Evolutionary conservation across 1,140 invertebrate genomes (phyloP), one percentile per base, ranked within the genome.

Genomic region (Rhynchophorus ferrugineus): DNA sequence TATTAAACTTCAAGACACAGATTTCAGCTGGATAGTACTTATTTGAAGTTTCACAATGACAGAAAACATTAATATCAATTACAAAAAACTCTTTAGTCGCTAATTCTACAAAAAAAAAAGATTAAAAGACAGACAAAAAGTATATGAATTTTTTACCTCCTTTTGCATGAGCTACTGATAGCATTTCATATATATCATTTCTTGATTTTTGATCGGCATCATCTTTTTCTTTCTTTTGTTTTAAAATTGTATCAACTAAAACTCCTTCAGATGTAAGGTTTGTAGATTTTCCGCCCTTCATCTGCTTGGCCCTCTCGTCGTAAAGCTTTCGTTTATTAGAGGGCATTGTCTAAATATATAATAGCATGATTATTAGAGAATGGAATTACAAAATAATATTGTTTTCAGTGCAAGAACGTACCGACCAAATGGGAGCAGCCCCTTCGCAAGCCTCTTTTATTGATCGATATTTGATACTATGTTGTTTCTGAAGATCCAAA

Each of bases 61-160:
- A 71, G 22, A 70, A 74, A 29, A 60, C 68, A 37, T 76, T 75
- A 3, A 69, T 57, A 38, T 76, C 73, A 24, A 76, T 68, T 0
- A 75, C 59, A 18, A 65, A 68, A 46, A 72, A 73, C 18, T 59
- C 53, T 6, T 65, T n/a, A 2, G 63, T 38, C 1, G 52, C 7
- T 6, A 73, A 16, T 7, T 8, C 63, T 65, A 35, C 14, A 62
- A 63, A 38, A 11, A 43, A n/a, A 45, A 46, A 35, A 13, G 7
- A 7, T 29, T 43, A 8, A 43, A 43, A n/a, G n/a, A n/a, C n/a
- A n/a, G n/a, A n/a, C n/a, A n/a, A n/a, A n/a, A n/a, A n/a, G n/a
- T n/a, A n/a, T n/a, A n/a, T n/a, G n/a, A n/a, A n/a, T n/a, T n/a
- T n/a, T n/a, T n/a, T n/a, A n/a, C n/a, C n/a, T n/a, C n/a, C n/a